Conservation (phyloP, 2,797 vertebrate species). For the Lithobates pipiens region DNA sequence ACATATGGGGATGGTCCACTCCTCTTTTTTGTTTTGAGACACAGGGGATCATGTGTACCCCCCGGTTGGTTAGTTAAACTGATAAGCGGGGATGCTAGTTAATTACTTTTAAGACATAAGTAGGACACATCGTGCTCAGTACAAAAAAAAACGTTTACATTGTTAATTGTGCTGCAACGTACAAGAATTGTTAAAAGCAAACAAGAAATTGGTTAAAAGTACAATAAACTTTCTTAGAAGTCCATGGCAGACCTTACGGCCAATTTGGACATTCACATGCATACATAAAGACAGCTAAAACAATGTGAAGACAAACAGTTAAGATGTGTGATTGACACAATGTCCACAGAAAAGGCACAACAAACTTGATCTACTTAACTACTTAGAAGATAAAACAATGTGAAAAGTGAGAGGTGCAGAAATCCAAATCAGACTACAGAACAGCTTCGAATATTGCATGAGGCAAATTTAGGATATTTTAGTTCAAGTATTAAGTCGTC, state of each 20-base stretch:
- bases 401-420: slow-evolving; percentile 18
- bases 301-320: slow-evolving; percentile 37
- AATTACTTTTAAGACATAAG: slow-evolving; percentile 81
- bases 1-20: slow-evolving; percentile 73
- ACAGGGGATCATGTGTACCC: slow-evolving; percentile 73
- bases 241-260: not conserved
- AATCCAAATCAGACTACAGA: not conserved
- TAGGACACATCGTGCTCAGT: slow-evolving; percentile 99
- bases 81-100: slow-evolving; percentile 85
- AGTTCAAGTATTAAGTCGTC: not conserved
- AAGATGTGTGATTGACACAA: slow-evolving; percentile 11
- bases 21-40: slow-evolving; percentile 65
- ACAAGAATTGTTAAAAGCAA: slow-evolving; percentile 49
- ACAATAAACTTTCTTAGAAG: slow-evolving; percentile 11
- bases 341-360: slow-evolving; percentile 14
- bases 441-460: not conserved
- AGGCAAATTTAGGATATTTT: not conserved
- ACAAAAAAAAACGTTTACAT: slow-evolving; percentile 66
- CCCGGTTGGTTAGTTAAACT: slow-evolving; percentile 82
- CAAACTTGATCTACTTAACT: not conserved
- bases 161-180: slow-evolving; percentile 32
- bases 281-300: slow-evolving; percentile 31
- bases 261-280: slow-evolving; percentile 30
- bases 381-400: not conserved
- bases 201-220: slow-evolving; percentile 8